Evolutionary conservation across 1,140 invertebrate genomes (phyloP), one percentile per base, ranked within the genome.

Genomic region (Chironomus striatipennis): DNA sequence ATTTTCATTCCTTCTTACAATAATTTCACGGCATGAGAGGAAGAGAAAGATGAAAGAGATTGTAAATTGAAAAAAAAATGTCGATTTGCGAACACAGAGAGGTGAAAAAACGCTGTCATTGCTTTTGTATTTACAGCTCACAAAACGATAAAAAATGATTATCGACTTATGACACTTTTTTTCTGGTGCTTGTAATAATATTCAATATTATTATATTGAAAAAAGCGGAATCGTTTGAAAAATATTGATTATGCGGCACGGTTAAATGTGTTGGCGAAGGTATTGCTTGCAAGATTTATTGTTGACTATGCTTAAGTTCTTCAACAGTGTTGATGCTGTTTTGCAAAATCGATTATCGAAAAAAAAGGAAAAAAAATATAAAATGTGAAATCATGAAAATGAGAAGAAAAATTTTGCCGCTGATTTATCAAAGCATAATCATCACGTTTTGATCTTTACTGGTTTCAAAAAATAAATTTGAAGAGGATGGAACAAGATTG

Each of bases 11-110:
- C n/a, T 57, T 57, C n/a, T n/a, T n/a, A n/a, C 4, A 12, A 57
- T n/a, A 57, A 57, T 57, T 57, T 57, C 47, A 57, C 47, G 47
- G 12, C n/a, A 57, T 57, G 47, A 57, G 47, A 57, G 47, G n/a
- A n/a, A 12, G 47, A 57, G 47, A 57, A 15, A 57, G n/a, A 57
- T 57, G 47, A 57, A 15, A 10, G 8, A 47, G 24, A 34, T 34
- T 34, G 24, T 34, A 34, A 34, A 34, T 34, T 34, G 24, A 34
- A 34, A 34, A 34, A 34, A 34, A 34, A 34, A 34, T 34, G 24
- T 34, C 24, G 24, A 34, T 34, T 34, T 34, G 24, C 24, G 24
- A 47, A 47, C 2, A 47, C 43, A 47, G 47, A 57, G 47, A 57
- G 12, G 12, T 12, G n/a, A 57, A 57, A 57, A n/a, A n/a, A n/a